phyloP scores from a whole-genome alignment of 2,888 invertebrate genomes.

The Caenorhabditis sp. region DNA sequence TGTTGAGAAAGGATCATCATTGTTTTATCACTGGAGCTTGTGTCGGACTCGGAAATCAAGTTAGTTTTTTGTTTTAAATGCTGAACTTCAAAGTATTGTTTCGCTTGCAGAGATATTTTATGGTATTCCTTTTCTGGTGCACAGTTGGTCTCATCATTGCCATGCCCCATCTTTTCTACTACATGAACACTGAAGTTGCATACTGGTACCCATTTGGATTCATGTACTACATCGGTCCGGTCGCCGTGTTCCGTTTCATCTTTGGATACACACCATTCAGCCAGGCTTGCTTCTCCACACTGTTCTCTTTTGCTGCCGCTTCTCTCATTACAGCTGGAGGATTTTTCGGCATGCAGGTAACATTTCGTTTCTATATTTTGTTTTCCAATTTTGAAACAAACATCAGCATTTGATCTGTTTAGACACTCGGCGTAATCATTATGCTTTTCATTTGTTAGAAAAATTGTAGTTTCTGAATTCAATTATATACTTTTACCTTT shows the following conservation, averaged over 20 bases:
- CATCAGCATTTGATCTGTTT: background rate
- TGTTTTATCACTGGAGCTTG: conserved; percentile 84
- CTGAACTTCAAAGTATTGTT: background rate
- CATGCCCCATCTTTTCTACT: conserved; percentile 65
- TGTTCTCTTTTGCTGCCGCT: conserved; percentile 74
- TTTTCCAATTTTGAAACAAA: conserved; percentile 17
- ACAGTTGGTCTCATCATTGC: conserved; percentile 75
- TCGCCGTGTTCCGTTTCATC: conserved; percentile 77
- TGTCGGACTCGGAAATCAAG: conserved; percentile 84
- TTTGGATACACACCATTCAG: conserved; percentile 45
- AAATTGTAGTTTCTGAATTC: background rate
- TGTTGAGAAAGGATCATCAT: conserved; percentile 84
- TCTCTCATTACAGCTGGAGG: conserved; percentile 73
- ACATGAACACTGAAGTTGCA: conserved; percentile 71
- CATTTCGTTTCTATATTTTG: background rate
- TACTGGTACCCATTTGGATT: conserved; percentile 79
- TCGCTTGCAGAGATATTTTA: conserved; percentile 83
- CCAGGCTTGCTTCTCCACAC: conserved; percentile 66
- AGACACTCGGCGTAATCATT: background rate
- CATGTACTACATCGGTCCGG: conserved; percentile 76
- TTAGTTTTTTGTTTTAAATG: conserved; percentile 6
- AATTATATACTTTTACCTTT: no score
- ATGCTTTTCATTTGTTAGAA: no score
- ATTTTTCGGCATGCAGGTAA: conserved; percentile 79
- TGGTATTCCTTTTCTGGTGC: conserved; percentile 83